Conservation (phyloP, 2,888 invertebrate genomes). For the Andrena minutula region DNA sequence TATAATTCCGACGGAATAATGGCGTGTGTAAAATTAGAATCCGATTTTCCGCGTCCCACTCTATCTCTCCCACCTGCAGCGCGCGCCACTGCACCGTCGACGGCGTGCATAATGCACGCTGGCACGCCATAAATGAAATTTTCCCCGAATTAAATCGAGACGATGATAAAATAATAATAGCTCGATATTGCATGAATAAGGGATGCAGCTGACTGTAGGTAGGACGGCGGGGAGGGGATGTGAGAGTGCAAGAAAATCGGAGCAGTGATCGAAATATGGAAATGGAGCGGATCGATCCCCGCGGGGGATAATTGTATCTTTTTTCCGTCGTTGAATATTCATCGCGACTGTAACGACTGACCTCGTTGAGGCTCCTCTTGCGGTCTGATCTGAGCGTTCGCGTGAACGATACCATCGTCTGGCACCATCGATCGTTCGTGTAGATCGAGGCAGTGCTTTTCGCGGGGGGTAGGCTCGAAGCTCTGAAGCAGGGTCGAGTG, state of each 20-base stretch:
- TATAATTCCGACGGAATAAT: constrained; percentile 43
- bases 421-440: constrained; percentile 41
- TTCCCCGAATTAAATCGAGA: constrained; percentile 48
- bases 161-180: constrained; percentile 54
- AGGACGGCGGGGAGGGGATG: no score
- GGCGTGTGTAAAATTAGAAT: constrained; percentile 55
- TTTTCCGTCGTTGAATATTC: constrained; percentile 42
- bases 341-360: constrained; percentile 39
- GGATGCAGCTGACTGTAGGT: not conserved
- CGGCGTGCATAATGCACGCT: constrained; percentile 26
- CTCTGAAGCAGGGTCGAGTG: no score
- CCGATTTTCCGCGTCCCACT: constrained; percentile 37
- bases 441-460: constrained; percentile 28
- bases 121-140: constrained; percentile 38
- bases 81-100: not conserved
- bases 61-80: not conserved
- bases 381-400: constrained; percentile 29
- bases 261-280: constrained; percentile 47
- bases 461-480: no score
- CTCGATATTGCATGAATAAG: constrained; percentile 44
- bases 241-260: constrained; percentile 20
- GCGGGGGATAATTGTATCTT: constrained; percentile 38
- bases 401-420: constrained; percentile 42
- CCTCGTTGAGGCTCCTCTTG: constrained; percentile 34
- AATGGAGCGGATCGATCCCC: constrained; percentile 39